Evolutionary conservation across 2,888 invertebrate genomes (phyloP).

Genomic region (Eumerus sabulonum): DNA sequence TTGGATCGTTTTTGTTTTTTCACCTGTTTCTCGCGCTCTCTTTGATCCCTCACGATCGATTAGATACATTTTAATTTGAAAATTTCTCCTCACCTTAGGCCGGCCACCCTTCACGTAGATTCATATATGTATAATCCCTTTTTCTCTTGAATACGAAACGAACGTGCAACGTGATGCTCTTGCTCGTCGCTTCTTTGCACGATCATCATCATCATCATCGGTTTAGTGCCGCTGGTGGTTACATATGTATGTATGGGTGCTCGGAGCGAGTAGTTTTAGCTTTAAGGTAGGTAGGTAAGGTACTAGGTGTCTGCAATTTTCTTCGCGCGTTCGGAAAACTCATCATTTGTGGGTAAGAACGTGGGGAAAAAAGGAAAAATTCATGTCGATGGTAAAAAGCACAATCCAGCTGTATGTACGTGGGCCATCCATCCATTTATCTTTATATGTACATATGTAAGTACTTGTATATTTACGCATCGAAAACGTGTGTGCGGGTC

Average conservation of each 20-base stretch:
- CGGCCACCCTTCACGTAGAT: neutral
- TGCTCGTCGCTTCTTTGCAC: neutral
- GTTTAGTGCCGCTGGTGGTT: neutral
- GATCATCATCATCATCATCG: conserved; percentile 15
- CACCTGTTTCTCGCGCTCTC: conserved; percentile 60
- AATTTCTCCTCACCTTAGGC: neutral
- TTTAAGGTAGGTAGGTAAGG: too few species aligned
- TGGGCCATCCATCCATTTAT: too few species aligned
- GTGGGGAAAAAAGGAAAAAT: conserved; percentile 42
- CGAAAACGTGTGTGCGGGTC: conserved; percentile 23
- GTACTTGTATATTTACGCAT: conserved; percentile 18
- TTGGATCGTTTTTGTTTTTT: too few species aligned
- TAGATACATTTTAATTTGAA: conserved; percentile 54
- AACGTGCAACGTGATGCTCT: neutral
- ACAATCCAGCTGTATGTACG: conserved; percentile 42
- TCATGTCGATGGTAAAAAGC: conserved; percentile 48
- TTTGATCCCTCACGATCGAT: conserved; percentile 61
- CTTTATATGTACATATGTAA: too few species aligned
- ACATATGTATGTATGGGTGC: neutral
- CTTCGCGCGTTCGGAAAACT: conserved; percentile 42
- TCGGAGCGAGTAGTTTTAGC: too few species aligned
- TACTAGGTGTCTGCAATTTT: conserved; percentile 38
- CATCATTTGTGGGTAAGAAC: conserved; percentile 50
- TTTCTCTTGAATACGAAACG: neutral
- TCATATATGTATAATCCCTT: neutral